phyloP scores from a whole-genome alignment of 2,113 vertebrate species.

The Merops nubicus region DNA sequence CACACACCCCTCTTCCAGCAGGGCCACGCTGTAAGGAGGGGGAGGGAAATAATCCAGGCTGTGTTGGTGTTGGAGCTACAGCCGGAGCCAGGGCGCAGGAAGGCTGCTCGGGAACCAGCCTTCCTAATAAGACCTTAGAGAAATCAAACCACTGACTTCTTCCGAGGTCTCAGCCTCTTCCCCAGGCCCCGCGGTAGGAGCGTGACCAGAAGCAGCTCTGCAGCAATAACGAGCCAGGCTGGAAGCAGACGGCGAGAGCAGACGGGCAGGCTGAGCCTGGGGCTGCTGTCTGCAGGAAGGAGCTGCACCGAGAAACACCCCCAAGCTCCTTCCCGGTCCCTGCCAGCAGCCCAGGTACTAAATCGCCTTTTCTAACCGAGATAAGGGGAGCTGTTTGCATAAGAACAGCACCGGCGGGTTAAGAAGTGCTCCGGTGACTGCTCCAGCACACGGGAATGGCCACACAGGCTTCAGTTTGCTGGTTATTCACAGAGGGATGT shows the following conservation, averaged over 20 bases:
- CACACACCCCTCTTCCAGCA: fast-evolving
- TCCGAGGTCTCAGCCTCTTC: background rate
- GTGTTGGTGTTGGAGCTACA: no score
- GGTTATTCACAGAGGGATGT: background rate
- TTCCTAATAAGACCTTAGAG: background rate
- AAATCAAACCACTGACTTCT: background rate
- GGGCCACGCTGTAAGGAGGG: background rate
- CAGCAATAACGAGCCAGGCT: background rate
- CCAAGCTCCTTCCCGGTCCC: background rate
- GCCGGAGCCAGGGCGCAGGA: background rate
- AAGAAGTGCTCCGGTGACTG: background rate
- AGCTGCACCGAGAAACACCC: background rate
- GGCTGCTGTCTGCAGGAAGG: background rate
- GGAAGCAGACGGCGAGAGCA: background rate
- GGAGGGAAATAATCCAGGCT: no score
- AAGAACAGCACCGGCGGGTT: background rate
- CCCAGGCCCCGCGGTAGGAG: background rate
- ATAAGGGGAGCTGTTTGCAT: background rate
- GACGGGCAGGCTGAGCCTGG: background rate
- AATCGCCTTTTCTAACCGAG: background rate
- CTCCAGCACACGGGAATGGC: background rate
- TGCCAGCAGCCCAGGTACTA: background rate
- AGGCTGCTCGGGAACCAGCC: background rate
- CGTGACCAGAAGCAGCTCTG: background rate
- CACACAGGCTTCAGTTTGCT: background rate